Evolutionary conservation across 1,140 invertebrate genomes (phyloP).

Genomic region (Tetramorium simillimum): DNA sequence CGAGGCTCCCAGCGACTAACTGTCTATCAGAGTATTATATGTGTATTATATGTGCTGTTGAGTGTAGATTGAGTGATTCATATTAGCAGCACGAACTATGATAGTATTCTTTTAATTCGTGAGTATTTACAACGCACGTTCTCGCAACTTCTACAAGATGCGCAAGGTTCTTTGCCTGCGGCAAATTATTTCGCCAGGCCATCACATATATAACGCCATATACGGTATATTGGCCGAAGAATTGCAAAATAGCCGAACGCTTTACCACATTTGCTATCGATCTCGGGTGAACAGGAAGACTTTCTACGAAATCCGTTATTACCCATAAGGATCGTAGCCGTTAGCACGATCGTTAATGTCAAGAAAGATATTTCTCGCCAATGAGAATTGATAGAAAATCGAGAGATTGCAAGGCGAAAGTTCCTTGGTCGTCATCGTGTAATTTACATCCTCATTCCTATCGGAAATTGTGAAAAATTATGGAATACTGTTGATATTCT

Average conservation of each 20-base stretch:
- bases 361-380: constrained; percentile 6
- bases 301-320: constrained; percentile 45
- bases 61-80: background rate
- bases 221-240: background rate
- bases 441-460: background rate
- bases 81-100: background rate
- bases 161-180: background rate
- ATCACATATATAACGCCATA: background rate
- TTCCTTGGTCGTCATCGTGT: background rate
- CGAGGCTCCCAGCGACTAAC: background rate
- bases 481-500: background rate
- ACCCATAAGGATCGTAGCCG: background rate
- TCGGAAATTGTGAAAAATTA: constrained; percentile 4
- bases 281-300: constrained; percentile 35
- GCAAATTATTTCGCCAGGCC: background rate
- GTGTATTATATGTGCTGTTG: background rate
- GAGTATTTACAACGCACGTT: background rate
- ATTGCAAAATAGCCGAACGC: constrained; percentile 4
- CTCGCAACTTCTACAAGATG: background rate
- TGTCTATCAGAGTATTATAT: background rate
- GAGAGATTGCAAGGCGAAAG: constrained; percentile 26
- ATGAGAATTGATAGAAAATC: constrained; percentile 28
- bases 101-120: background rate
- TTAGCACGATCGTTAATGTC: constrained; percentile 27
- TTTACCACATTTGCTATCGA: constrained; percentile 8